Evolutionary conservation across 2,888 invertebrate species (phyloP), one percentile per base, ranked within the genome.

Genomic region (Pristionchus exspectatus): DNA sequence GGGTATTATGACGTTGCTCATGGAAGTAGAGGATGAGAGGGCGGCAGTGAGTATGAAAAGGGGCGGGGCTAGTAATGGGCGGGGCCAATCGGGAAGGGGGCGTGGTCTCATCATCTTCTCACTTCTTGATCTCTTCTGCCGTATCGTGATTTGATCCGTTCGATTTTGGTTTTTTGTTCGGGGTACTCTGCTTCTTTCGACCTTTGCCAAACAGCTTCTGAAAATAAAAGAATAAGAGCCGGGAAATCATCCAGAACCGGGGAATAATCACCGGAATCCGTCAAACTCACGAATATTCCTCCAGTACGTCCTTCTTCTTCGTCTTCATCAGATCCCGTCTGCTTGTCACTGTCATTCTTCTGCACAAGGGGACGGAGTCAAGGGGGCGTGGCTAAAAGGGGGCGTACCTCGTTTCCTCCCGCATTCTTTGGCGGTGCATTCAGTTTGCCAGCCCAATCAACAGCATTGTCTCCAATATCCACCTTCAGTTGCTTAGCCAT

Each of bases 341-440:
- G 81, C 81, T 81, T 81, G 54, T 81, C 81, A 81, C 81, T 81
- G 81, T 81, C 81, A 54, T 81, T 44, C 81, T 81, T 81, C 81
- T 81, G 81, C 18, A 81, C 24, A 56, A 81, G 44, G 33, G 74
- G 74, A 38, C 74, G 74, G 74, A 77, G 81, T 81, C 54, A 81
- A 54, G 14, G 30, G 50, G 81, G 72, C 38, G 30, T 27, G 81
- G 72, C 38, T 18, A 74, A 33, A 69, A 30, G 38, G 74, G 74
- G 74, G 10, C 44, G 16, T 54, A 16, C 81, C 50, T 81, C 81
- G 50, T 81, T 81, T 10, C 50, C 50, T 24, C 81, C 81, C 12
- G 54, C 50, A 54, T 44, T 81, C 81, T 50, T 81, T 50, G 81
- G 81, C 54, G 81, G 50, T 12, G 81, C 81, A 21, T 33, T 85